Evolutionary conservation across 2,888 invertebrate species (phyloP), one percentile per base, ranked within the genome.

Genomic region (Stenodera caucasica): DNA sequence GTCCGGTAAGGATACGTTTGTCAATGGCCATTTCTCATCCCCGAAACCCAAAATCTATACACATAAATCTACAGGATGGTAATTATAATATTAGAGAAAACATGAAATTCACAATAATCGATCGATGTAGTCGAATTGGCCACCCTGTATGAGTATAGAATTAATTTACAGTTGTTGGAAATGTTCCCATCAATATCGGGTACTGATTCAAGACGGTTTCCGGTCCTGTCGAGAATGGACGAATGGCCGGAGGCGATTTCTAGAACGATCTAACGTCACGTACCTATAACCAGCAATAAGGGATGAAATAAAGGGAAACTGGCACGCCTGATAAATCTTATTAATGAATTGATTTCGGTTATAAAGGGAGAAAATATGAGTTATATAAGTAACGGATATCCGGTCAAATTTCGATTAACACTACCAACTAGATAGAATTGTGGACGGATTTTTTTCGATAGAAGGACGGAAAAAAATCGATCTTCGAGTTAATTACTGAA

Each of bases 1-100:
- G 75, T 77, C 77, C 77, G 75, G 71, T 70, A 68, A 67, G 68
- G 68, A 67, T 67, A 68, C 75, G 75, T 77, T 76, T 77, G 76
- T 77, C 77, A 77, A 68, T 72, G 67, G 67, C 64, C 45, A 23
- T 45, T 40, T 40, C 15, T 40, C 40, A 40, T 40, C 40, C 11
- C 40, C 2, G 21, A 12, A 11, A n/a, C 3, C 5, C 18, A 21
- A 21, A 45, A 45, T 21, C 3, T 21, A 12, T 15, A 8, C 15
- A 18, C 9, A 30, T 30, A 30, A 5, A 30, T 30, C 4, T 30
- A 30, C 30, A 30, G 30, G 7, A 9, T 30, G 30, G 4, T 7
- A 30, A 30, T 7, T 30, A 30, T 30, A 5, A 9, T 8, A 30
- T 6, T 30, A 30, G 8, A 30, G 9, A 30, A 5, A 7, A 7